Base-by-base conservation (phyloP, 2,888 invertebrate species). In the Pseudococcus viburni region DNA sequence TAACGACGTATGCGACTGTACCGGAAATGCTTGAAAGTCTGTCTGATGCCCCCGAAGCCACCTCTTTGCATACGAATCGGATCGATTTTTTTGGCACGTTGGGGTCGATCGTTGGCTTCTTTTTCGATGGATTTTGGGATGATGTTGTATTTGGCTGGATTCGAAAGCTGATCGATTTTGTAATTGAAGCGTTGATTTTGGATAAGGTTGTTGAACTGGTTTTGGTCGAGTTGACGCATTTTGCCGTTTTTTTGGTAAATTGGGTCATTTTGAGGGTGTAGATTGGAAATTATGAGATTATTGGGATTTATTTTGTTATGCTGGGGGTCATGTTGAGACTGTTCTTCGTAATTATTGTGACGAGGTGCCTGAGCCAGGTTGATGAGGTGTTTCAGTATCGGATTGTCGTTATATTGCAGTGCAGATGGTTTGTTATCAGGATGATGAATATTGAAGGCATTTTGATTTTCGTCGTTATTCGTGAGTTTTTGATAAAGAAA, bases 1-100 rank as follows among this genome's bases (percentile, higher is more conserved):
- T 73, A 73, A 33, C 73, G 73, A 33, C 73, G 73, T 15, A 73
- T 73, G 15, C 73, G 73, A 33, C 73, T 73, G 73, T 73, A 73
- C 15, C 73, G 73, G 33, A 73, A 73, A 33, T 73, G 73, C 73
- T 73, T 73, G 17, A 17, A 26, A 5, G 73, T 73, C 12, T 12
- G 73, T 17, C 73, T 0, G 9, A 0, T 17, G 1, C 73, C 17
- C 0, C 17, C 17, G 33, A 39, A 12, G 33, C 73, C 33, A 33
- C 11, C 33, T 39, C 17, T 33, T 73, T 73, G 73, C 33, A 33
- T 33, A 7, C 73, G 26, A 11, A 12, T 19, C 19, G 33, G 73
- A 0, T 33, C 15, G 26, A 73, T 7, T 73, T 73, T 33, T 33
- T 17, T 33, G 33, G 1, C 0, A 39, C 33, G 12, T 33, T 4